Evolutionary conservation across 2,113 vertebrate species (phyloP), one percentile per base, ranked within the genome.

Genomic region (Aptenodytes forsteri): DNA sequence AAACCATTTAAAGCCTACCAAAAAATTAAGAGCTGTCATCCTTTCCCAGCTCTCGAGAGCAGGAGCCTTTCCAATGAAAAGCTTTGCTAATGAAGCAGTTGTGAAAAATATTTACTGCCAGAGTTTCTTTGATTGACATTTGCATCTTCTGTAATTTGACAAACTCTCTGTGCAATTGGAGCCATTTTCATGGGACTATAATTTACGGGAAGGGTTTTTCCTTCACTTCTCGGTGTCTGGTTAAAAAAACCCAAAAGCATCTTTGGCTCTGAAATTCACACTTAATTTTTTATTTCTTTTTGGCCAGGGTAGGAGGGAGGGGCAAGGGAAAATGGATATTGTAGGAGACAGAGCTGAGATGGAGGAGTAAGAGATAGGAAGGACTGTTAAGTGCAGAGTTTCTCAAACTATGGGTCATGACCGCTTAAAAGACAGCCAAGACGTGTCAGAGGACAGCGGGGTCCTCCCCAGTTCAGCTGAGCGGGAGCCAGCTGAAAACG

Each of bases 211-310:
- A 77, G 44, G 32, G 59, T 55, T 94, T 70, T 82, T 65, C 81
- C 52, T 93, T 94, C 59, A 30, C 69, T 94, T 89, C 82, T 79
- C 13, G 6, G n/a, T 62, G 67, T 95, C 72, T 59, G 20, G 83
- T 75, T 15, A 40, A 83, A 70, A 78, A 76, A 50, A 52, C 6
- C 6, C 7, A 20, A 85, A 93, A 58, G 32, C 83, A 72, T 92
- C 64, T 87, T 75, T 84, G 72, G 81, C 80, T 95, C 86, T 89
- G 89, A 97, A 93, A 90, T 95, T 97, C 96, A 82, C 97, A 97
- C 95, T 79, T 94, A 96, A 97, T 96, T 96, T 97, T 96, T 97
- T 96, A 92, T 72, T 91, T 94, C 70, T 62, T 81, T 91, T 93
- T 96, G 97, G 97, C 93, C 72, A 44, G 30, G 6, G 18, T 26